Evolutionary conservation across 2,888 invertebrate species (phyloP), one percentile per base, ranked within the genome.

Genomic region (Lymantria monacha): DNA sequence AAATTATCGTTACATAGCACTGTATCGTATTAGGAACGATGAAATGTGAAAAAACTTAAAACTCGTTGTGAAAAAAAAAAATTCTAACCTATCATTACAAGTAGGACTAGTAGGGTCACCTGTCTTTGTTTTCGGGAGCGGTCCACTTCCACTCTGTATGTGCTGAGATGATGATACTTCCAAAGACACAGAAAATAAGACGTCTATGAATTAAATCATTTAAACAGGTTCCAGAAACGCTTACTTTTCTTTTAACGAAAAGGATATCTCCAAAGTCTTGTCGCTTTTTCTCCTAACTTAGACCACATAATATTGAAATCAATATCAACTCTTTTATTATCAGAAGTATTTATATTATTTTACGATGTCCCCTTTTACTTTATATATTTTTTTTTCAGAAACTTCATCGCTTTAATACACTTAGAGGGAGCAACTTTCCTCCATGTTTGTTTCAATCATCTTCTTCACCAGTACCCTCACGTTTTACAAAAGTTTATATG

Each of bases 281-380:
- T 5, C 49, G 41, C 43, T 36, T 36, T 49, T 42, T 42, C 51
- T 49, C 42, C 7, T 63, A 12, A 31, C 61, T 68, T 63, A 63
- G 9, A 52, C 76, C 81, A 61, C 53, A 55, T 49, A 42, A 57
- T 66, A 66, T 72, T 67, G 56, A 45, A 57, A 63, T 73, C 81
- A 79, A 85, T 83, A 82, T 71, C 72, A 86, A 86, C 80, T 88
- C n/a, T 89, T 89, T 86, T 89, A 87, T 87, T 83, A 89, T 88
- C 83, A 85, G 83, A 86, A 85, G 86, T 90, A 89, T 89, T 87
- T 88, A 86, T 87, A 85, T 87, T 86, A 87, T 87, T 84, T 88
- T 79, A 85, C 73, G 81, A 80, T 83, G 85, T 87, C 83, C 80
- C 76, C 79, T 83, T 83, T 82, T 75, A 79, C 78, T 22, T 2